Evolutionary conservation across 2,113 vertebrate genomes (phyloP).

Genomic region (Cavia aperea): DNA sequence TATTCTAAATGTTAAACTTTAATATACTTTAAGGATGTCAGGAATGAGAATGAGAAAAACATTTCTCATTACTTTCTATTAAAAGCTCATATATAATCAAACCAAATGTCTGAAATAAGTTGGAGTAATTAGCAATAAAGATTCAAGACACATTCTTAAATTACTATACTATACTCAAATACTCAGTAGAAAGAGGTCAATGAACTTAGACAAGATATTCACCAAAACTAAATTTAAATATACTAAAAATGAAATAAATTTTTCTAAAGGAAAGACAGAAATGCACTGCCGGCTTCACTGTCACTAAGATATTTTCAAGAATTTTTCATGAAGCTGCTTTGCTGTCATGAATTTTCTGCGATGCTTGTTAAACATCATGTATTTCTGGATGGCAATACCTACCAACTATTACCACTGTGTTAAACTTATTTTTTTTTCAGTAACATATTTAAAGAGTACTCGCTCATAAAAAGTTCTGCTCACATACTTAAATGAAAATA

Average conservation of each 20-base stretch:
- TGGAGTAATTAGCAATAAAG: neutral
- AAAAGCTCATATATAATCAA: neutral
- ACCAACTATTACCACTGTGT: neutral
- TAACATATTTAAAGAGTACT: neutral
- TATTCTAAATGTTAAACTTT: neutral
- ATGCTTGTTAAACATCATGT: neutral
- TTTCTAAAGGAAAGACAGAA: constrained; percentile 8
- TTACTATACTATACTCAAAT: neutral
- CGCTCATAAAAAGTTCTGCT: neutral
- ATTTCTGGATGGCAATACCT: neutral
- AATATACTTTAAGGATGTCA: neutral
- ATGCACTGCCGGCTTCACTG: neutral
- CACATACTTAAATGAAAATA: neutral
- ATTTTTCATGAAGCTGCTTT: neutral
- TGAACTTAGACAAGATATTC: neutral
- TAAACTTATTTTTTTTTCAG: neutral
- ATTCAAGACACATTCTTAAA: neutral
- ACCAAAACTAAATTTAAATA: neutral
- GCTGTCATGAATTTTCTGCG: neutral
- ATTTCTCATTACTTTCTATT: neutral
- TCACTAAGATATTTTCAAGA: neutral
- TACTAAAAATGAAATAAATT: neutral
- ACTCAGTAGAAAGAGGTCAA: neutral
- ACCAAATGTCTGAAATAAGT: neutral
- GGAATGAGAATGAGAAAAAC: neutral